Conservation (phyloP, 2,113 vertebrate genomes). For the Shinisaurus crocodilurus region DNA sequence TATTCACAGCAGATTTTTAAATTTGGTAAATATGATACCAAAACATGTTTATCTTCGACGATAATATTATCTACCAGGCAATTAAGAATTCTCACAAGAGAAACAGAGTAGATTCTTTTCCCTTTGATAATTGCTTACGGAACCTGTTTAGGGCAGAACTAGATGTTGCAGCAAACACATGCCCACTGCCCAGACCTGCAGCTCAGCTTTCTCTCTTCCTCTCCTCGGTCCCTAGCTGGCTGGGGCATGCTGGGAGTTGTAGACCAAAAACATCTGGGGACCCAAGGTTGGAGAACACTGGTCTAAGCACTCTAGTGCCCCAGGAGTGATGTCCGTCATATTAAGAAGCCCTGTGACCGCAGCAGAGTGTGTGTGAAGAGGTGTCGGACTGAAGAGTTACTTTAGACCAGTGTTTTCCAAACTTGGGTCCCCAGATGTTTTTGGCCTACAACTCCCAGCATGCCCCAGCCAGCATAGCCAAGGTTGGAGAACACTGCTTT, state of each 20-base stretch:
- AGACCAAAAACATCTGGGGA: too few relatives aligned
- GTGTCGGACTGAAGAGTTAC: neutral
- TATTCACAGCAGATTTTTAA: neutral
- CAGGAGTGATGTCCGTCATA: too few relatives aligned
- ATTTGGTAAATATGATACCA: neutral
- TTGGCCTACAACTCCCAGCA: too few relatives aligned
- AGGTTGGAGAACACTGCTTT: too few relatives aligned
- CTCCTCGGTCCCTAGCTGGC: neutral
- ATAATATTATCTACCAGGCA: neutral
- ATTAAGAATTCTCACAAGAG: accelerated
- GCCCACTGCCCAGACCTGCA: neutral
- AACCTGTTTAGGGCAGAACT: neutral
- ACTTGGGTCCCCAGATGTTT: too few relatives aligned
- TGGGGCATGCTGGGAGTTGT: too few relatives aligned
- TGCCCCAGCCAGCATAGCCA: too few relatives aligned
- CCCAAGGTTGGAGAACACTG: too few relatives aligned
- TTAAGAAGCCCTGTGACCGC: too few relatives aligned
- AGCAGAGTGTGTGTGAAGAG: neutral
- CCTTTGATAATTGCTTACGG: neutral
- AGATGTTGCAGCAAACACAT: neutral
- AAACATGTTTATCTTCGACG: neutral
- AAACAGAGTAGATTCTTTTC: neutral
- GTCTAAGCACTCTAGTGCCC: too few relatives aligned
- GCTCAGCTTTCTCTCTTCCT: neutral
- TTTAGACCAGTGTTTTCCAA: too few relatives aligned